A percentile compares a stretch with the other conserved stretches of the same genome.
Conservation (phyloP, 2,888 invertebrate species). For the Pomacea canaliculata region DNA sequence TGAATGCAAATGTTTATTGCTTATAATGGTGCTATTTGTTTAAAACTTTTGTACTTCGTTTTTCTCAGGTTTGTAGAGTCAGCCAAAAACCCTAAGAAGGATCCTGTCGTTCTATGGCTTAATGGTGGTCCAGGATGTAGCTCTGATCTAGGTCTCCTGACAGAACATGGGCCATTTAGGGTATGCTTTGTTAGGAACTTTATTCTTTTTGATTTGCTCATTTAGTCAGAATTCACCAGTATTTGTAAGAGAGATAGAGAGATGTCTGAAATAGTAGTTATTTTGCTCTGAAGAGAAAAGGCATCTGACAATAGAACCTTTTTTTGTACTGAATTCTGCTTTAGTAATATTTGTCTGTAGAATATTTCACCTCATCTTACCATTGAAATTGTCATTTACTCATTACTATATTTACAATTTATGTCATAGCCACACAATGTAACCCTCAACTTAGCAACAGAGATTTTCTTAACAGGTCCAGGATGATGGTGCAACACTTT, state of each 20-base stretch:
- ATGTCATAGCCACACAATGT: too few species aligned
- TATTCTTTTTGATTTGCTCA: not conserved
- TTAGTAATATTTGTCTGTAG: not conserved
- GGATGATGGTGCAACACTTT: constrained; percentile 53
- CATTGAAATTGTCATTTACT: too few species aligned
- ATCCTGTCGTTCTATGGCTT: constrained; percentile 71
- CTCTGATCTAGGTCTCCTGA: constrained; percentile 68
- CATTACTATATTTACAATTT: too few species aligned
- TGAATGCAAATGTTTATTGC: not conserved
- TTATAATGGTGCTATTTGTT: too few species aligned
- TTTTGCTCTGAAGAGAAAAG: too few species aligned
- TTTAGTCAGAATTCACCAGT: not conserved
- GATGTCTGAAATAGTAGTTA: not conserved
- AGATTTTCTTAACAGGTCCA: constrained; percentile 37
- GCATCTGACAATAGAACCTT: too few species aligned
- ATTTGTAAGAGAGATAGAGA: not conserved
- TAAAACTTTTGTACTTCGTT: not conserved
- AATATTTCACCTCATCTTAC: not conserved
- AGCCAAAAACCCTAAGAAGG: constrained; percentile 63
- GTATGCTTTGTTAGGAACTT: constrained; percentile 36
- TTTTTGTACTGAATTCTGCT: too few species aligned
- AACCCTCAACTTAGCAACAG: too few species aligned
- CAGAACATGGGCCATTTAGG: constrained; percentile 70
- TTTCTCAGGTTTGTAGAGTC: constrained; percentile 74
- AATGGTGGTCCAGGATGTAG: constrained; percentile 73